A percentile compares a stretch with the other conserved stretches of the same genome.
phyloP scores from a whole-genome alignment of 2,888 invertebrate genomes.

The Hoplodrina blanda region DNA sequence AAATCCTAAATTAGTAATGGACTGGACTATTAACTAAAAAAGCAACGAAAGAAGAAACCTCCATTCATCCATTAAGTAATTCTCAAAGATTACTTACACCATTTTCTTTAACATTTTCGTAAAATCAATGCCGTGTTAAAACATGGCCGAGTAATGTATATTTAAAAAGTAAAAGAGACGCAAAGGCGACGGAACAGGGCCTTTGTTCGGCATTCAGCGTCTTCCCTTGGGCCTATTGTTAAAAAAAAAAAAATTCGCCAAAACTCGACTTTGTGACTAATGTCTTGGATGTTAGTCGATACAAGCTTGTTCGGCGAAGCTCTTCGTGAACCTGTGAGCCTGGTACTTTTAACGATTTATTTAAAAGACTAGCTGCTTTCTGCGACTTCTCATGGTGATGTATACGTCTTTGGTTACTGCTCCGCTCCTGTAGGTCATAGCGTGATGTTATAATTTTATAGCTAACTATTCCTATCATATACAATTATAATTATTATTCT shows the following conservation, averaged over 20 bases:
- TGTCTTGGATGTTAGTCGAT: constrained; percentile 37
- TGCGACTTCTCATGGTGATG: no score
- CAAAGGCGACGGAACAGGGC: constrained; percentile 60
- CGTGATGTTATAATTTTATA: no score
- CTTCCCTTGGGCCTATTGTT: constrained; percentile 66
- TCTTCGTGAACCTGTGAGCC: constrained; percentile 34
- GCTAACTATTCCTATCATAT: no score
- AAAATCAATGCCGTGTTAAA: constrained; percentile 48
- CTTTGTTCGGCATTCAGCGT: constrained; percentile 64
- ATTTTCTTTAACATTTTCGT: constrained; percentile 33
- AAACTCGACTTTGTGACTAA: constrained; percentile 53
- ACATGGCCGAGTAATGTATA: constrained; percentile 45
- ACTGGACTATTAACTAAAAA: constrained; percentile 23
- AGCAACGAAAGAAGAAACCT: constrained; percentile 9
- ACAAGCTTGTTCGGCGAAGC: constrained; percentile 36
- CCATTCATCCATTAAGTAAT: constrained; percentile 38
- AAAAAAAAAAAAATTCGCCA: constrained; percentile 49
- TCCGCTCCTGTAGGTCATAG: no score
- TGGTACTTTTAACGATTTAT: constrained; percentile 27
- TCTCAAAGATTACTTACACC: constrained; percentile 17
- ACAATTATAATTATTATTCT: no score
- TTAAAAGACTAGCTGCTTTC: background rate
- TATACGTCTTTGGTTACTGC: no score
- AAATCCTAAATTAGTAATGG: background rate
- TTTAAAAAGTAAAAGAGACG: constrained; percentile 59